phyloP scores from a whole-genome alignment of 2,113 vertebrate genomes.

The Pimephales promelas region DNA sequence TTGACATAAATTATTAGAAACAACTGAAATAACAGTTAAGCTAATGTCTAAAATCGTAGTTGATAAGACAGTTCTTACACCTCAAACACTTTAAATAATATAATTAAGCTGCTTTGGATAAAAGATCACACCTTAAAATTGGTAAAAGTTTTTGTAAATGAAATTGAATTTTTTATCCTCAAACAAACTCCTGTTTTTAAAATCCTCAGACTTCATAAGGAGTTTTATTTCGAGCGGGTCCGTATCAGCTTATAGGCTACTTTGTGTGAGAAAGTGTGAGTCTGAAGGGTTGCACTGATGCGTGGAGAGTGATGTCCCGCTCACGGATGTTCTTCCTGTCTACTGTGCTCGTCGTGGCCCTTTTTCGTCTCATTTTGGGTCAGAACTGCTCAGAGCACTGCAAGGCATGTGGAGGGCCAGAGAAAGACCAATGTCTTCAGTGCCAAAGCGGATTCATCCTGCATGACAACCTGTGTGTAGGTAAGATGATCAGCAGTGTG shows the following conservation, averaged over 20 bases:
- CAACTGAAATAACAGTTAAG: neutral
- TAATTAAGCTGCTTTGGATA: too few species aligned
- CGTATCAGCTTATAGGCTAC: neutral
- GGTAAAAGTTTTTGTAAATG: neutral
- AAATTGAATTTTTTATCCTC: neutral
- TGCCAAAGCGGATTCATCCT: conserved; percentile 88
- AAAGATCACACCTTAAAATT: too few species aligned
- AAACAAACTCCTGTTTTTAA: neutral
- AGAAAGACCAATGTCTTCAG: conserved; percentile 82
- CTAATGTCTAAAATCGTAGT: neutral
- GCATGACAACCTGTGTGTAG: conserved; percentile 87
- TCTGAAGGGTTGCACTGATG: neutral
- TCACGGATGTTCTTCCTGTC: conserved; percentile 54
- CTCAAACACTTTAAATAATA: neutral
- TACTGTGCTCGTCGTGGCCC: conserved; percentile 53
- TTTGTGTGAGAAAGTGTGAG: neutral
- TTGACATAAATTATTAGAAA: neutral
- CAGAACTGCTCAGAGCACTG: conserved; percentile 74
- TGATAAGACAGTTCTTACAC: neutral
- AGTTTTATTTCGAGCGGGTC: neutral
- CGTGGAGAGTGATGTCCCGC: conserved; percentile 40
- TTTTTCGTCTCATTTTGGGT: conserved; percentile 38
- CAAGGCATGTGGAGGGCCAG: conserved; percentile 81
- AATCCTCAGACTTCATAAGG: neutral
- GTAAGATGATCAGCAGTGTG: conserved; percentile 70